Evolutionary conservation across 2,797 vertebrate species (phyloP).

Genomic region (Periparus ater): DNA sequence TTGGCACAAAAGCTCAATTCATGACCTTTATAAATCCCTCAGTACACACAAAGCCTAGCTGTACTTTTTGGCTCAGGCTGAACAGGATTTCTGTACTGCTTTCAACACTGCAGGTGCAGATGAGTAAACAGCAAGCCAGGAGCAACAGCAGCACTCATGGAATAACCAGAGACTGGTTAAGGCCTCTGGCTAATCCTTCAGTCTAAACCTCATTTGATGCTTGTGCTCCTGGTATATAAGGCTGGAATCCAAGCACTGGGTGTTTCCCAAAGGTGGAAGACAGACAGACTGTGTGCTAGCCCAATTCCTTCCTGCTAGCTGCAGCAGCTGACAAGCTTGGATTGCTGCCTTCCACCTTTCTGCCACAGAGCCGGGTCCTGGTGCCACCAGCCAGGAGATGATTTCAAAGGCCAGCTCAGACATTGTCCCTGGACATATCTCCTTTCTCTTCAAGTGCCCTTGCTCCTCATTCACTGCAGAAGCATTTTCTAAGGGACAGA

Average conservation of each 20-base stretch:
- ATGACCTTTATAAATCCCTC: slow-evolving; percentile 8
- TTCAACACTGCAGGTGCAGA: background rate
- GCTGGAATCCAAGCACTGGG: background rate
- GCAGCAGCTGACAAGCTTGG: background rate
- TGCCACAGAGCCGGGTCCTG: rapidly evolving
- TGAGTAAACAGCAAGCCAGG: background rate
- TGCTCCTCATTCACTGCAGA: background rate
- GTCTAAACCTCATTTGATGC: background rate
- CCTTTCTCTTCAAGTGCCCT: background rate
- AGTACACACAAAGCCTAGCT: background rate
- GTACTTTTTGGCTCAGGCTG: background rate
- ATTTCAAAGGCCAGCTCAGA: background rate
- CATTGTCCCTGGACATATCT: background rate
- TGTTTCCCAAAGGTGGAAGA: background rate
- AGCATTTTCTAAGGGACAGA: background rate
- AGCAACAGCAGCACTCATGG: background rate
- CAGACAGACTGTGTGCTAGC: background rate
- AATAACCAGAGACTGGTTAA: background rate
- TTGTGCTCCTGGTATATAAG: background rate
- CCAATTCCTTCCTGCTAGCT: background rate
- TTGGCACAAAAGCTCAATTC: background rate
- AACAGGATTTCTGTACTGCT: background rate
- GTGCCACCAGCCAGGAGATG: background rate
- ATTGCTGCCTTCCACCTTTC: background rate
- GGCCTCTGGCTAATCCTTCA: background rate